These are phyloP conservation scores for Anarhynchus alexandrinus DNA, from an alignment of 2,113 vertebrate species.

Conservation along the genomic window DNA sequence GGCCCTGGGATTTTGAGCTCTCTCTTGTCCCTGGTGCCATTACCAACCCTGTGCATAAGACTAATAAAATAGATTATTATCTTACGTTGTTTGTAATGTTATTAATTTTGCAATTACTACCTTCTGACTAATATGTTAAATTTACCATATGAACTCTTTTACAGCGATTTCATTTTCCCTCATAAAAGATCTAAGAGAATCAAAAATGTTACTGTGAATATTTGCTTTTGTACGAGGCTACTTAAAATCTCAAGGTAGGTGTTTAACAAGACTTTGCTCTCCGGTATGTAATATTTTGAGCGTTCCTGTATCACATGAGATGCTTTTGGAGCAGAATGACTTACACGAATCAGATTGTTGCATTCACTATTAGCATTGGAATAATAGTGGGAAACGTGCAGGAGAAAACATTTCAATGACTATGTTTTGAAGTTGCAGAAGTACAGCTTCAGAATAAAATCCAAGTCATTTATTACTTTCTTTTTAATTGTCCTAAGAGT, in stretches of 20 bases:
- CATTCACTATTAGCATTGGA: background rate
- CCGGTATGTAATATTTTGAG: background rate
- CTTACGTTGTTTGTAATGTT: background rate
- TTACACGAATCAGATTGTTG: background rate
- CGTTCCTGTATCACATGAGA: background rate
- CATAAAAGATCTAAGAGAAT: background rate
- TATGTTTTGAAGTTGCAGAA: background rate
- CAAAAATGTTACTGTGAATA: background rate
- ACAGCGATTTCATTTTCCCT: background rate
- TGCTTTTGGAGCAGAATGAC: background rate
- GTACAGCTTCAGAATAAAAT: background rate
- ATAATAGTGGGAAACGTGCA: background rate
- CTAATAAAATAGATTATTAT: background rate
- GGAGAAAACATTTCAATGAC: background rate
- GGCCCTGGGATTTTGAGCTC: background rate
- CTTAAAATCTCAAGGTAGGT: background rate
- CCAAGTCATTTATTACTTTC: accelerated
- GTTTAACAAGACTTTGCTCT: background rate
- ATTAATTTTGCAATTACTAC: background rate
- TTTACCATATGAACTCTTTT: background rate
- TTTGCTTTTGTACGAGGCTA: background rate
- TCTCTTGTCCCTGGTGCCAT: background rate
- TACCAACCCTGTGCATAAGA: background rate
- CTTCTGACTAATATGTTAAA: background rate
- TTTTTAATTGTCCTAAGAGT: too few relatives aligned